A percentile compares a stretch with the other conserved stretches of the same genome.
These are phyloP conservation scores for Anseranas semipalmata DNA, from an alignment of 2,113 vertebrate species.

Conservation along the genomic window DNA sequence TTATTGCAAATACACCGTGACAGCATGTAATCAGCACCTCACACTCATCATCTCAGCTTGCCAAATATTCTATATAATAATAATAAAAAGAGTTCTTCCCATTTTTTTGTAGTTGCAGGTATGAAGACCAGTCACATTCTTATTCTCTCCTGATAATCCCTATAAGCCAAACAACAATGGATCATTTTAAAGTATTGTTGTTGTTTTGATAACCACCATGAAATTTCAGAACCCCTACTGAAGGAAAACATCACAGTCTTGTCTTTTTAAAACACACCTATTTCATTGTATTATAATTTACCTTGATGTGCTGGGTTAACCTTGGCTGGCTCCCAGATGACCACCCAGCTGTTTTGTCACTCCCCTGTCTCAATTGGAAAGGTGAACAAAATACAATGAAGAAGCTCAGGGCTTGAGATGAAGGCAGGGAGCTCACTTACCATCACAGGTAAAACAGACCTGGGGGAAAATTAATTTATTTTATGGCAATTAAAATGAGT, in stretches of 20 bases:
- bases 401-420: no score
- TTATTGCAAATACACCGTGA: neutral
- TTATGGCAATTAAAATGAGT: neutral
- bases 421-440: neutral
- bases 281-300: neutral
- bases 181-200: neutral
- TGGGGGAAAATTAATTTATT: neutral
- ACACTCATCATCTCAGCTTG: neutral
- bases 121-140: neutral
- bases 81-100: neutral
- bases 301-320: rapidly evolving
- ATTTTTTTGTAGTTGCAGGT: neutral
- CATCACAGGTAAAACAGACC: neutral
- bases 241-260: neutral
- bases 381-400: neutral
- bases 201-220: neutral
- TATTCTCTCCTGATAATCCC: neutral
- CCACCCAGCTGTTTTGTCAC: neutral
- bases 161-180: neutral
- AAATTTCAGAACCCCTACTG: neutral
- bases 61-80: neutral
- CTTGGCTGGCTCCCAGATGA: rapidly evolving
- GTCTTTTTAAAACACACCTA: neutral
- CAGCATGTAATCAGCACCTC: neutral
- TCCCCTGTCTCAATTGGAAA: neutral